These are phyloP conservation scores for Yponomeuta malinellus DNA, from an alignment of 2,888 invertebrate species.

Conservation along the genomic window DNA sequence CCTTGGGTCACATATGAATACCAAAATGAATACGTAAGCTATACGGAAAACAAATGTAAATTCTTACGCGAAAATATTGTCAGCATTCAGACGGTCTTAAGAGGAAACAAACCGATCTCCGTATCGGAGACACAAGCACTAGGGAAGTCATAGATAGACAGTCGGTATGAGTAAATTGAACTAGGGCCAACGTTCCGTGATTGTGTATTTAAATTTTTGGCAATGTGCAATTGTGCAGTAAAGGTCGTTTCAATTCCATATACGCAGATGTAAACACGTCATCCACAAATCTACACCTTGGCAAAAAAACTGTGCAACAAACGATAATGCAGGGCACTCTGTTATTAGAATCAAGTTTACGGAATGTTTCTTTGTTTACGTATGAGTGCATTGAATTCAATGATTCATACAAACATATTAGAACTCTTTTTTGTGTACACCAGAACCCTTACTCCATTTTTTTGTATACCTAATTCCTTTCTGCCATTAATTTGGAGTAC, in stretches of 20 bases:
- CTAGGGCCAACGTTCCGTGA: not conserved
- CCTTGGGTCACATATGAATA: no score
- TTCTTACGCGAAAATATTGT: constrained; percentile 3
- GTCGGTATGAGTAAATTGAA: not conserved
- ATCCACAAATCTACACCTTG: not conserved
- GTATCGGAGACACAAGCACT: not conserved
- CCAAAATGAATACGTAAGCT: no score
- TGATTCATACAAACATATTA: no score
- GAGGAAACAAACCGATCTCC: not conserved
- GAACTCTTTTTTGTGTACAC: no score
- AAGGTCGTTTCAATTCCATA: not conserved
- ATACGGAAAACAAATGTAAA: constrained; percentile 3
- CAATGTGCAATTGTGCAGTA: not conserved
- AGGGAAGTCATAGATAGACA: not conserved
- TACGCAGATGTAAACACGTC: not conserved
- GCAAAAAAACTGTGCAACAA: no score
- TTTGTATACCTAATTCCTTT: no score
- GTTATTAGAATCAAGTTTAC: no score
- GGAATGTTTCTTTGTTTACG: no score
- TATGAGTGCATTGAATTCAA: no score
- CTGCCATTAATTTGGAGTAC: no score
- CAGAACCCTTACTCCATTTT: no score
- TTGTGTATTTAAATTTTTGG: not conserved
- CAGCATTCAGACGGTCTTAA: not conserved
- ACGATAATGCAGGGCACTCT: no score